phyloP scores from a whole-genome alignment of 2,113 vertebrate species.

The rat (Rattus norvegicus) region DNA sequence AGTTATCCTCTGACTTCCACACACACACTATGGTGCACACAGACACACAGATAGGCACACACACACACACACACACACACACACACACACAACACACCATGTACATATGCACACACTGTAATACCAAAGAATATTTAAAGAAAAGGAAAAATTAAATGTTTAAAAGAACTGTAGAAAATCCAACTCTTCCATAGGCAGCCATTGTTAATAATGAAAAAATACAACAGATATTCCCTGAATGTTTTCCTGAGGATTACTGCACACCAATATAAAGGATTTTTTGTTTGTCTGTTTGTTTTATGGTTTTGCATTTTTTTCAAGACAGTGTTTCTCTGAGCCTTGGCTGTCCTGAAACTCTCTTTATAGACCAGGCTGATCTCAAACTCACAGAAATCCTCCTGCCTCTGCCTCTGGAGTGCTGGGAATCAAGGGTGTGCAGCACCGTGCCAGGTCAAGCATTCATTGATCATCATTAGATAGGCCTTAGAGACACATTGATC shows the following conservation, averaged over 20 bases:
- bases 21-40: neutral
- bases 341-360: no score
- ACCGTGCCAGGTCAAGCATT: neutral
- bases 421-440: no score
- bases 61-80: neutral
- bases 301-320: no score
- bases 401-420: no score
- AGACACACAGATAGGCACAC: neutral
- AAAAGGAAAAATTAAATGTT: neutral
- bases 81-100: neutral
- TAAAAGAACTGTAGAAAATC: slow-evolving; percentile 22
- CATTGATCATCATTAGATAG: neutral
- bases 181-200: neutral
- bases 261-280: neutral
- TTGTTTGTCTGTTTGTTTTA: no score
- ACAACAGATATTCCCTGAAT: neutral
- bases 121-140: neutral
- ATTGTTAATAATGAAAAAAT: neutral
- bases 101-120: neutral
- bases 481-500: slow-evolving; percentile 36
- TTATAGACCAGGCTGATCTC: no score
- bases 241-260: neutral
- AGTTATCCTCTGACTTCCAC: neutral
- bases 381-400: no score
- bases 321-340: no score